Base-by-base conservation (phyloP, 2,113 vertebrate species). In the Pyxicephalus adspersus region DNA sequence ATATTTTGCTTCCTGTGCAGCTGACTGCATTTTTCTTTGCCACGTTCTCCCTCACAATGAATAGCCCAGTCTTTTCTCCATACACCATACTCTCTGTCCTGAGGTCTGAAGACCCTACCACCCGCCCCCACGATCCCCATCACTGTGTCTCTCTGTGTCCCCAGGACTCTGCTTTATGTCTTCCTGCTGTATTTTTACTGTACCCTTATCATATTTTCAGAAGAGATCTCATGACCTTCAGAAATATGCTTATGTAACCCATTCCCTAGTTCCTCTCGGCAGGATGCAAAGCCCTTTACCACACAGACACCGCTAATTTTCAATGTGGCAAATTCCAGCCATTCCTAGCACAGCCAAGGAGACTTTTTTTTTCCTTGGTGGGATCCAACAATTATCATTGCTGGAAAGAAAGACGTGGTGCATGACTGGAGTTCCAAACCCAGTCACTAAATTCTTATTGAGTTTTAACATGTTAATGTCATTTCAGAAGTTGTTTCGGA, bases 191-290 rank as follows among this genome's bases (percentile, higher is more conserved):
- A 9, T 45, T 45, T 45, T n/a, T 57, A 26, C 25, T 13, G 6
- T 20, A 6, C 23, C 18, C 68, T 20, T n/a, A 57, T 73, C 3
- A 31, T 31, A 11, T 55, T 28, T 72, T 72, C 18, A 28, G 25
- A 31, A 55, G 3, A 6, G 54, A 52, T 73, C 52, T 11, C 8
- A 2, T 57, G 52, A 55, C 51, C 52, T 73, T 57, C 11, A 71
- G 5, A 72, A 28, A 29, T 29, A 5, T 54, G 77, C 64, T 16
- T 19, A 83, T 15, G 6, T 60, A 60, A 74, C 54, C 83, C 77
- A 61, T 70, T 83, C 80, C 65, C 75, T 68, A 85, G 79, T 85
- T 77, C 84, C 89, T 76, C 82, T 91, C 86, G 85, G 88, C 79
- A 85, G 75, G 83, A 79, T 83, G 85, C 87, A 86, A 75, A 85